Evolutionary conservation across 1,140 invertebrate species (phyloP).

Genomic region (Diorhabda elongata): DNA sequence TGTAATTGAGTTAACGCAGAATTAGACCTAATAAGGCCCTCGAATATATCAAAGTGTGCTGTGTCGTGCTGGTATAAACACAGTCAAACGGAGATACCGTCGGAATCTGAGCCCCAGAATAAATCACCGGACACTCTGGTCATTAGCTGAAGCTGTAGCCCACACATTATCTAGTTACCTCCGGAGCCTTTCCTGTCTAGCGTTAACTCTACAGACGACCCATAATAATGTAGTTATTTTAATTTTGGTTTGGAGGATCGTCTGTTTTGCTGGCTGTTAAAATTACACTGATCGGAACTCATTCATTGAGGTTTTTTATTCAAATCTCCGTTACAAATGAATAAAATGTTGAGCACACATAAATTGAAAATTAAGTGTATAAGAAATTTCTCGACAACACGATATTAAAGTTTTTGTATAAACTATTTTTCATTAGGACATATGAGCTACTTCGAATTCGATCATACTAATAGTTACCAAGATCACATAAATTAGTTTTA

Average conservation of each 20-base stretch:
- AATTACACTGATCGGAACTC: not conserved
- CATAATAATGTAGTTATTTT: constrained; percentile 1
- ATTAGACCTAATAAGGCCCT: constrained; percentile 42
- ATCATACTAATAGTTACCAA: no score
- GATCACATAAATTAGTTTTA: no score
- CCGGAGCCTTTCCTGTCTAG: constrained; percentile 26
- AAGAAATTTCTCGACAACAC: no score
- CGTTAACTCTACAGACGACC: constrained; percentile 1
- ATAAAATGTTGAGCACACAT: no score
- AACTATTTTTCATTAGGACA: no score
- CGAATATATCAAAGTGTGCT: constrained; percentile 42
- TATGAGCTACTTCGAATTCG: no score
- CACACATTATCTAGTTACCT: constrained; percentile 45
- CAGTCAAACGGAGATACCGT: constrained; percentile 41
- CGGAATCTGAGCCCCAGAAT: constrained; percentile 42
- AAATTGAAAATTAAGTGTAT: no score
- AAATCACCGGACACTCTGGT: constrained; percentile 47
- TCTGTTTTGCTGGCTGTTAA: not conserved
- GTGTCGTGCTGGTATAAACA: constrained; percentile 39
- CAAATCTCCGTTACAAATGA: no score
- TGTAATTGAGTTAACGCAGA: constrained; percentile 41
- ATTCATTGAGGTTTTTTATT: no score
- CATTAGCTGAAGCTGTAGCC: constrained; percentile 42
- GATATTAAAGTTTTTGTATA: no score
- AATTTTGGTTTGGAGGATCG: not conserved